Evolutionary conservation across 2,113 vertebrate species (phyloP).

Genomic region (Myiopsitta monachus): DNA sequence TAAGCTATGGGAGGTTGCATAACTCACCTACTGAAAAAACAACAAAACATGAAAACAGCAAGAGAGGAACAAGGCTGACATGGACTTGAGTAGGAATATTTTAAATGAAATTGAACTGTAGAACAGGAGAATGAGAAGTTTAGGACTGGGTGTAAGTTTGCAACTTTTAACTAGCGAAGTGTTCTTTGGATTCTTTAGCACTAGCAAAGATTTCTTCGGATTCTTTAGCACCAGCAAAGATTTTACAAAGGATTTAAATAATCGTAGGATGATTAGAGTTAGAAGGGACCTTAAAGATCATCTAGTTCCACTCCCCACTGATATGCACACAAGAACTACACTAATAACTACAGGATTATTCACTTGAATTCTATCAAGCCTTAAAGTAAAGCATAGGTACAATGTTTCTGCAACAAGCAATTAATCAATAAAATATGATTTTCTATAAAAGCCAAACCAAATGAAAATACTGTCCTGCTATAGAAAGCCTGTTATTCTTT

Average conservation of each 20-base stretch:
- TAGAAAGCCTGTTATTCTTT: not conserved
- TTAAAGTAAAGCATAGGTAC: not conserved
- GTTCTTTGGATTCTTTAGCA: not conserved
- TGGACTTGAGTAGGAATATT: not conserved
- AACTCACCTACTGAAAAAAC: not conserved
- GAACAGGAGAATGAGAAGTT: not conserved
- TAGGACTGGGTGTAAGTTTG: not conserved
- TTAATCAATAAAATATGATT: not conserved
- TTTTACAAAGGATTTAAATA: not conserved
- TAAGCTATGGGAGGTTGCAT: not conserved
- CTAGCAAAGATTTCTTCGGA: not conserved
- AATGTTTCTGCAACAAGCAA: not conserved
- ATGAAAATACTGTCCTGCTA: not conserved
- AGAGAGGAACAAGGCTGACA: not conserved
- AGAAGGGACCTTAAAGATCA: not conserved
- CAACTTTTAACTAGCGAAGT: not conserved
- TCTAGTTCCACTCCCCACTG: not conserved
- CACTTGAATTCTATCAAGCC: not conserved
- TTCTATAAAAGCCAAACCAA: not conserved
- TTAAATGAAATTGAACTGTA: not conserved
- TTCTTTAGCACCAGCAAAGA: not conserved
- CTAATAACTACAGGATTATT: not conserved
- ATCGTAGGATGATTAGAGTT: not conserved
- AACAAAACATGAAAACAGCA: not conserved
- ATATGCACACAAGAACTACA: not conserved